Conservation (phyloP, 1,140 invertebrate species). For the Anoplolepis gracilipes region DNA sequence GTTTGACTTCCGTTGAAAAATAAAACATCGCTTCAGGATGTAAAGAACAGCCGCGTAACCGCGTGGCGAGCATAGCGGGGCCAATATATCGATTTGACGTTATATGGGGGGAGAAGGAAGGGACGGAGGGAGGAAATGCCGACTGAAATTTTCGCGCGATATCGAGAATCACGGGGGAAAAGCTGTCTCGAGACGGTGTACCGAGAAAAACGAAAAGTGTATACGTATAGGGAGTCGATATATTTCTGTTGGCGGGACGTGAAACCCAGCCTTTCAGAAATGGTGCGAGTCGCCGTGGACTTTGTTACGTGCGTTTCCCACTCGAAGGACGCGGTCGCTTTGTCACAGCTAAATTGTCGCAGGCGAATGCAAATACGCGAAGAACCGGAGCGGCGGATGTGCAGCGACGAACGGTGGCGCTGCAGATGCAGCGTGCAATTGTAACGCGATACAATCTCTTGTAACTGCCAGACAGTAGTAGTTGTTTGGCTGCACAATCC, state of each 20-base stretch:
- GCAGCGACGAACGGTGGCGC: not conserved
- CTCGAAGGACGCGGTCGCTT: not conserved
- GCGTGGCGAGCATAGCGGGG: conserved; percentile 38
- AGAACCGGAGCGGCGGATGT: conserved; percentile 31
- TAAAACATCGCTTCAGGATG: conserved; percentile 30
- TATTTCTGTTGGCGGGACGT: not conserved
- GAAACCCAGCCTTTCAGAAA: conserved; percentile 20
- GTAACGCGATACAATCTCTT: conserved; percentile 69
- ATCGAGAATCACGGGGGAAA: conserved; percentile 26
- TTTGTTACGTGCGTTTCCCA: not conserved
- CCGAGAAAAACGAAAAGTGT: conserved; percentile 21
- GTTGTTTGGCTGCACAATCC: conserved; percentile 78
- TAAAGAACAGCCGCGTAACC: conserved; percentile 46
- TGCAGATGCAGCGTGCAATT: conserved; percentile 58
- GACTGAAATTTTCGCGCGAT: conserved; percentile 46
- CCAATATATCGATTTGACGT: conserved; percentile 49
- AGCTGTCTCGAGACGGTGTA: not conserved
- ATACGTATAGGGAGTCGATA: not conserved
- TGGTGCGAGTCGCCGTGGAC: not conserved
- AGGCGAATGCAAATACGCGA: conserved; percentile 61
- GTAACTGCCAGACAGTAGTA: conserved; percentile 68
- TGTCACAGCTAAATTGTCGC: not conserved
- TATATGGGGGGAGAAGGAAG: not conserved
- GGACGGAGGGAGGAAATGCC: not conserved
- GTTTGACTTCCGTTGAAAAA: conserved; percentile 40